phyloP scores from a whole-genome alignment of 2,113 vertebrate species.

The Toxotes chatareus region DNA sequence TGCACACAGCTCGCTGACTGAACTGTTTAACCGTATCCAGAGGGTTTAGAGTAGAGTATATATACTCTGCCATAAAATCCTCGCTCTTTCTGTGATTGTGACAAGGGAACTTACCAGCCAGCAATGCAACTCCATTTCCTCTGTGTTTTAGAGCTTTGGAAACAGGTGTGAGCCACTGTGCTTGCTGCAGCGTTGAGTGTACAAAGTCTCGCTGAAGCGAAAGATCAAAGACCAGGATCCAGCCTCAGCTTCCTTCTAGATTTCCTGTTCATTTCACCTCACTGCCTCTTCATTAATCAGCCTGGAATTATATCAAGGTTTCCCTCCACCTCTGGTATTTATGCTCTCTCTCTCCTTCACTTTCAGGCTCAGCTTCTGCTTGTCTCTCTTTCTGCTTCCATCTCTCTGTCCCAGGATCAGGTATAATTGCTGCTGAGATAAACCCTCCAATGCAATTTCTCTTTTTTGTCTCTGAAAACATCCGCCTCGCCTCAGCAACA shows the following conservation, averaged over 20 bases:
- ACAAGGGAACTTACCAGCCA: constrained; percentile 25
- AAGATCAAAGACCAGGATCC: constrained; percentile 64
- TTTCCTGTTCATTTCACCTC: constrained; percentile 68
- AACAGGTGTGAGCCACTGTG: constrained; percentile 62
- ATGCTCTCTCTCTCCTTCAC: constrained; percentile 6
- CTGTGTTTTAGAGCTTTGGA: constrained; percentile 44
- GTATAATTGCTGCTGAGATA: constrained; percentile 63
- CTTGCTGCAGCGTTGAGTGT: constrained; percentile 42
- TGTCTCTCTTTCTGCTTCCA: constrained; percentile 30
- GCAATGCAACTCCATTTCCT: constrained; percentile 20
- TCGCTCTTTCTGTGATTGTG: constrained; percentile 20
- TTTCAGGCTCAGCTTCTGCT: constrained; percentile 16
- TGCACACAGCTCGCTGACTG: neutral
- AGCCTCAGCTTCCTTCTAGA: constrained; percentile 39
- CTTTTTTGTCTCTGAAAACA: constrained; percentile 57
- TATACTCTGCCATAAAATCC: constrained; percentile 16
- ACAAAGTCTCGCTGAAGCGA: constrained; percentile 36
- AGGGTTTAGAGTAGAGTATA: constrained; percentile 10
- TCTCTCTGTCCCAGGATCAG: constrained; percentile 49
- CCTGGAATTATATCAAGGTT: constrained; percentile 47
- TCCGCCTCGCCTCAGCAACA: constrained; percentile 27
- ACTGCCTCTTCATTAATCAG: constrained; percentile 66
- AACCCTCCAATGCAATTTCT: constrained; percentile 47
- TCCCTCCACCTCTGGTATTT: constrained; percentile 39
- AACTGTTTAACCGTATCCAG: constrained; percentile 27